Evolutionary conservation across 2,113 vertebrate species (phyloP).

Genomic region (Mastomys coucha): DNA sequence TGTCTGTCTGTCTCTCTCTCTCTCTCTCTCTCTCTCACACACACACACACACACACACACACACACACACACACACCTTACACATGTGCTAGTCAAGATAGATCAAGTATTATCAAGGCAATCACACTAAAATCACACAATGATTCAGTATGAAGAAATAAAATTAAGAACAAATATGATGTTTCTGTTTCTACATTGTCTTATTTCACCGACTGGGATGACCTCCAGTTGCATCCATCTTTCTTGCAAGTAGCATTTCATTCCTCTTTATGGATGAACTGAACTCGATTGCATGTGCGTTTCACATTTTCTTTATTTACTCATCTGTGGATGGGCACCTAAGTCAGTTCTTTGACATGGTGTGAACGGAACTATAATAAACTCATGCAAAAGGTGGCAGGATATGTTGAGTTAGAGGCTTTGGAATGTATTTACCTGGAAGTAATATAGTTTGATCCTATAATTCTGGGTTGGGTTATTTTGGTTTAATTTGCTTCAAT

Average conservation of each 20-base stretch:
- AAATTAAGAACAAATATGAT: neutral
- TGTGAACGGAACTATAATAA: neutral
- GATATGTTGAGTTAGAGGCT: neutral
- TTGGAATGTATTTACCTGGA: neutral
- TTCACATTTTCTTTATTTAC: neutral
- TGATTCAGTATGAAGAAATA: neutral
- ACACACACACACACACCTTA: neutral
- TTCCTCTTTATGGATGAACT: neutral
- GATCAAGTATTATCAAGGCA: neutral
- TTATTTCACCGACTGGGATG: neutral
- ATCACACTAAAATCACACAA: neutral
- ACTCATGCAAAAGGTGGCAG: no score
- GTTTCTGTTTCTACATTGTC: neutral
- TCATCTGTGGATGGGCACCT: neutral
- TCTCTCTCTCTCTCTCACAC: no score
- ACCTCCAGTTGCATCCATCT: neutral
- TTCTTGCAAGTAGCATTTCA: neutral
- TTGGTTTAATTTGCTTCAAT: neutral
- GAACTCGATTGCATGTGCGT: neutral
- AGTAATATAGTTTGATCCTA: neutral
- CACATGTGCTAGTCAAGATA: neutral
- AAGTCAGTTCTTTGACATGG: neutral
- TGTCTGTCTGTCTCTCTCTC: no score
- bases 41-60: neutral
- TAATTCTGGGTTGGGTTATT: neutral